Conservation (phyloP, 2,113 vertebrate species). For the Cariama cristata region DNA sequence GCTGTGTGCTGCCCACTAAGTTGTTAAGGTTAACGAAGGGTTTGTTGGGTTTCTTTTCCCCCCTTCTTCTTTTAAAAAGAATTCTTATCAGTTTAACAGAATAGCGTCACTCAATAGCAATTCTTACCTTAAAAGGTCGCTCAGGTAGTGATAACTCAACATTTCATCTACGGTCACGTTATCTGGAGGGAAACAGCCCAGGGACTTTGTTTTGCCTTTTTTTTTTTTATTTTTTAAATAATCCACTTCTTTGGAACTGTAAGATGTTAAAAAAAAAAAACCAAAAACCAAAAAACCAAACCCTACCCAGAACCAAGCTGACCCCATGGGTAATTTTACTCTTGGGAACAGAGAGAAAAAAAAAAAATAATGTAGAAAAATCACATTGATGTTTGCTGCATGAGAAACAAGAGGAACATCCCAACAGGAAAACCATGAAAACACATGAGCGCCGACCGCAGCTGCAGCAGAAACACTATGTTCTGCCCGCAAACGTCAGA, state of each 20-base stretch:
- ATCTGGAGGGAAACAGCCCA: constrained; percentile 54
- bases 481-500: not conserved
- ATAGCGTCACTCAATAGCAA: constrained; percentile 23
- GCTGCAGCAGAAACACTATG: not conserved
- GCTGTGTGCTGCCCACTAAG: not conserved
- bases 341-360: not conserved
- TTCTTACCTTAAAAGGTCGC: constrained; percentile 63
- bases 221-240: not conserved
- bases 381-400: not conserved
- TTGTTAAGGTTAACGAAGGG: constrained; percentile 42
- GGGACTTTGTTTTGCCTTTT: not conserved
- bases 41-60: not conserved
- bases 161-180: not conserved
- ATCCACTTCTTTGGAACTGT: not conserved
- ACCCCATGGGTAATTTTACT: not conserved
- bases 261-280: not conserved
- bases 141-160: constrained; percentile 44
- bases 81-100: constrained; percentile 66
- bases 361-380: not conserved
- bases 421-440: not conserved
- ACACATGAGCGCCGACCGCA: not conserved
- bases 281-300: not conserved
- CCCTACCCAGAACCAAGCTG: not conserved
- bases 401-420: not conserved
- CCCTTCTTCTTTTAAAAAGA: not conserved